A percentile compares a stretch with the other conserved stretches of the same genome.
These are phyloP conservation scores for Phorcus lineatus DNA, from an alignment of 2,888 invertebrate species.

Conservation along the genomic window DNA sequence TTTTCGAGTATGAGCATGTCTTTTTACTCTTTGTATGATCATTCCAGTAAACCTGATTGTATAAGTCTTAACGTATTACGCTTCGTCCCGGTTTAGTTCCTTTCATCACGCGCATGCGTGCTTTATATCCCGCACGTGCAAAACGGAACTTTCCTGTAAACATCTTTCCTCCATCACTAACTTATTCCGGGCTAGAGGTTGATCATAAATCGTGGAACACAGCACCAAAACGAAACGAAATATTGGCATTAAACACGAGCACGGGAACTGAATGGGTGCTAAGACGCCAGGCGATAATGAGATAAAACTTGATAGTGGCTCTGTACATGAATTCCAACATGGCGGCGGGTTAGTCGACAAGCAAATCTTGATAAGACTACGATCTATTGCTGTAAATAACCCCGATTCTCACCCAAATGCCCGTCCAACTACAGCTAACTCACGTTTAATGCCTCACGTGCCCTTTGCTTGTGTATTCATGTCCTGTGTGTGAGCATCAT, in stretches of 20 bases:
- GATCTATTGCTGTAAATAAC: conserved; percentile 17
- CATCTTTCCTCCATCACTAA: background rate
- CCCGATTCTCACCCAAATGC: background rate
- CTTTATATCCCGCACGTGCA: background rate
- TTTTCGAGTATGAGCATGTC: too few species aligned
- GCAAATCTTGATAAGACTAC: conserved; percentile 21
- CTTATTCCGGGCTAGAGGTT: background rate
- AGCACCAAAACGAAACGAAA: conserved; percentile 23
- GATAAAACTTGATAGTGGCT: conserved; percentile 18
- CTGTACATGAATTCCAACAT: conserved; percentile 18
- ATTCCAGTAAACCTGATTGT: too few species aligned
- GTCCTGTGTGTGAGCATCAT: background rate
- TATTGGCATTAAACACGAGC: conserved; percentile 18
- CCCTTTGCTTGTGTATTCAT: background rate
- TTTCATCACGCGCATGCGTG: conserved; percentile 17
- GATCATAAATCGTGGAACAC: conserved; percentile 15
- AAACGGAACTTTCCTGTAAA: background rate
- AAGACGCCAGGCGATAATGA: conserved; percentile 7
- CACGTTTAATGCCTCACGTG: conserved; percentile 8
- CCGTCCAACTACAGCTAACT: conserved; percentile 4
- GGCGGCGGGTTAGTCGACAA: conserved; percentile 13
- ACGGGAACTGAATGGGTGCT: conserved; percentile 2
- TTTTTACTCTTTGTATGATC: too few species aligned
- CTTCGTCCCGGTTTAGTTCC: background rate
- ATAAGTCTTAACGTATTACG: too few species aligned